Percentiles rank a stretch among this genome's conserved stretches.
Conservation (phyloP, 2,888 invertebrate genomes). For the Meganola albula region DNA sequence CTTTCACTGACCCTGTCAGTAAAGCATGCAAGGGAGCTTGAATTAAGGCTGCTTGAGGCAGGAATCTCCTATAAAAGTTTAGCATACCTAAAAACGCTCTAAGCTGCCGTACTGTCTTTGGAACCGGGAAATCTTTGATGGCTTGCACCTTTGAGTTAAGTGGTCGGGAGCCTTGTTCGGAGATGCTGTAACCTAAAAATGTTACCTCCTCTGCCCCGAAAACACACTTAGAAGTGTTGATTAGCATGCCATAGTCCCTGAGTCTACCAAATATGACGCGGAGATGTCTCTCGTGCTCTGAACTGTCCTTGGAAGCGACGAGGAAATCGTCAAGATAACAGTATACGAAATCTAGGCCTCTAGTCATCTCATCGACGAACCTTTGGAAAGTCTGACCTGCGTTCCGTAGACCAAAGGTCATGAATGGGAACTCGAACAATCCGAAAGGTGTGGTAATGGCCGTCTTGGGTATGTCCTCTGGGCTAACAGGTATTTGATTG, state of each 20-base stretch:
- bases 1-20: too few relatives aligned
- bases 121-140: conserved; percentile 1
- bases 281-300: conserved; percentile 2
- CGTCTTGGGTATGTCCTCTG: conserved; percentile 1
- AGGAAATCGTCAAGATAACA: conserved; percentile 9
- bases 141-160: conserved; percentile 1
- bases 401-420: too few relatives aligned
- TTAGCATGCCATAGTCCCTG: conserved; percentile 4
- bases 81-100: conserved; percentile 1
- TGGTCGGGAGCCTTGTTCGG: conserved; percentile 1
- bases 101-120: too few relatives aligned
- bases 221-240: conserved; percentile 6
- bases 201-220: conserved; percentile 3
- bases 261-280: conserved; percentile 1
- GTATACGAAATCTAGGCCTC: too few relatives aligned
- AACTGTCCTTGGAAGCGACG: neutral
- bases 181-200: conserved; percentile 2
- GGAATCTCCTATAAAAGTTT: too few relatives aligned
- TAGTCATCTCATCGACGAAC: conserved; percentile 2
- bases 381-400: too few relatives aligned
- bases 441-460: neutral
- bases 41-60: too few relatives aligned
- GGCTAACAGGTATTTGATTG: too few relatives aligned
- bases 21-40: too few relatives aligned
- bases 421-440: too few relatives aligned